phyloP scores from a whole-genome alignment of 2,113 vertebrate genomes.

The Python bivittatus region DNA sequence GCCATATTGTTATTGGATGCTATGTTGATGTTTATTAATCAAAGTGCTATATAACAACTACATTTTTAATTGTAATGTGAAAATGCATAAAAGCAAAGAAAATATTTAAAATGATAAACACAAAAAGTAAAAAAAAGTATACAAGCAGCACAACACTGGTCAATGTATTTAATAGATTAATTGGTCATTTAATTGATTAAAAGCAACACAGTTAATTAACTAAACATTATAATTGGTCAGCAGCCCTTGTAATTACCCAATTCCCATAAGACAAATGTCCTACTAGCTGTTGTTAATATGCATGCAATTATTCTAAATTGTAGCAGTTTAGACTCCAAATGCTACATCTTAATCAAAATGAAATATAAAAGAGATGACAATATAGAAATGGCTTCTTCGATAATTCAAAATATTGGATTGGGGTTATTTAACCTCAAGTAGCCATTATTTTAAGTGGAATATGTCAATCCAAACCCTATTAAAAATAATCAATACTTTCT shows the following conservation, averaged over 20 bases:
- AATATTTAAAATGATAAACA: background rate
- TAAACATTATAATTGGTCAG: slow-evolving; percentile 41
- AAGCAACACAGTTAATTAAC: slow-evolving; percentile 24
- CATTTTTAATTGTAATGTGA: background rate
- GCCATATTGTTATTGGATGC: background rate
- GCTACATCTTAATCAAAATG: background rate
- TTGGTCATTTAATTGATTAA: slow-evolving; percentile 34
- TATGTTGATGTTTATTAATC: background rate
- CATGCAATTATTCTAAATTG: slow-evolving; percentile 23
- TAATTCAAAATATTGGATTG: rapidly evolving
- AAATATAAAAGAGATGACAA: background rate
- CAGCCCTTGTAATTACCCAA: slow-evolving; percentile 26
- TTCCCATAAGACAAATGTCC: slow-evolving; percentile 31
- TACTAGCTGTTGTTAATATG: slow-evolving; percentile 4
- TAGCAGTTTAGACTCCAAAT: slow-evolving; percentile 7
- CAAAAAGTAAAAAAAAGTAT: background rate
- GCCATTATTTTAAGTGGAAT: background rate
- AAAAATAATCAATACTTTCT: background rate
- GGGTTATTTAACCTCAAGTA: background rate
- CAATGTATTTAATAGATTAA: slow-evolving; percentile 24
- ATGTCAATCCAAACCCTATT: background rate
- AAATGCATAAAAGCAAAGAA: slow-evolving; percentile 1
- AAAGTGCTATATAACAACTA: background rate
- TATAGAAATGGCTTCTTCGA: background rate
- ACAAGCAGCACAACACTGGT: background rate